Conservation (phyloP, 2,888 invertebrate genomes). For the Cephus rjabovi region DNA sequence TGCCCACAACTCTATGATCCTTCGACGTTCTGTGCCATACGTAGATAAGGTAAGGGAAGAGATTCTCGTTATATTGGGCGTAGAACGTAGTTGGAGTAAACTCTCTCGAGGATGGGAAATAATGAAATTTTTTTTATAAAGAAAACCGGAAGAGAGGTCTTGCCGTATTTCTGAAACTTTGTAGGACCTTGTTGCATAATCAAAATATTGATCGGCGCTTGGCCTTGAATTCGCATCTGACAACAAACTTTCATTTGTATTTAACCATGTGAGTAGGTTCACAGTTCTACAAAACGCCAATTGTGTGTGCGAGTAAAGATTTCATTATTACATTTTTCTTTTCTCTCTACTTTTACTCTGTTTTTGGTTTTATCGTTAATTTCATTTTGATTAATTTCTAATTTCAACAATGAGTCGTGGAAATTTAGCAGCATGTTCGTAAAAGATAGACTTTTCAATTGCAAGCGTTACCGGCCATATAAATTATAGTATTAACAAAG, state of each 20-base stretch:
- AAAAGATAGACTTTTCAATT: neutral
- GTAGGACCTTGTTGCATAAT: constrained; percentile 3
- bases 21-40: constrained; percentile 41
- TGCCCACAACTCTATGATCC: constrained; percentile 68
- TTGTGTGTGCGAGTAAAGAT: constrained; percentile 1
- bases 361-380: no score
- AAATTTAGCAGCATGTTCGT: neutral
- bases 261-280: constrained; percentile 11
- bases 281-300: neutral
- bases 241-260: constrained; percentile 8
- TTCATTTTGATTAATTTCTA: no score
- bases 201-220: constrained; percentile 2
- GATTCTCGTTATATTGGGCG: neutral
- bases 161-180: constrained; percentile 1
- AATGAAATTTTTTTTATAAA: neutral
- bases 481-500: no score
- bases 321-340: neutral
- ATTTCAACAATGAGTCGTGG: no score
- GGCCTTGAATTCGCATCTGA: neutral
- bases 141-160: neutral
- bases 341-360: neutral
- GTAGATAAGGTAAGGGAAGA: constrained; percentile 32
- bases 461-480: neutral
- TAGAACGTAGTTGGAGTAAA: no score
- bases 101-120: constrained; percentile 10